Base-by-base conservation (phyloP, 2,113 vertebrate genomes). In the Pluvialis apricaria region DNA sequence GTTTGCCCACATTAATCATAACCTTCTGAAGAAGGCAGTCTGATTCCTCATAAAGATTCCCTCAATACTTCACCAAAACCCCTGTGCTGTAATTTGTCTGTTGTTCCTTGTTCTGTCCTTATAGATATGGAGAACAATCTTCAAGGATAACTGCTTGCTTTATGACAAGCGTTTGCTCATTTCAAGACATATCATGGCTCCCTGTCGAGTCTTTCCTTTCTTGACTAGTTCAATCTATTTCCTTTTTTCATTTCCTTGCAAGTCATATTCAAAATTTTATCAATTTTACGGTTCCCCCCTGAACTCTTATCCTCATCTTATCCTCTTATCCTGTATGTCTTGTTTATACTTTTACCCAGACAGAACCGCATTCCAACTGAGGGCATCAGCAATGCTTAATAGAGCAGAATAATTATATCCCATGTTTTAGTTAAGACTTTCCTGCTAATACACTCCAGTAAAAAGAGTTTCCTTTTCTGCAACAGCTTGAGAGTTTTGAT, bases 381-480 rank as follows among this genome's bases (percentile, higher is more conserved):
- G 71, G 54, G 32, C 52, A 42, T 90, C 90, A 86, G 32, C 60
- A 62, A 26, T 83, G 90, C 64, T 93, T 94, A 96, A 88, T 15
- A 90, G 68, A 96, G 92, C 88, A 95, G 88, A 92, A 86, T 86
- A 96, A 96, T 95, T 47, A 86, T 52, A 55, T 83, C 78, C 73
- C 4, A 2, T 80, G 78, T 80, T 82, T 90, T 90, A 73, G 70
- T 95, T 88, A 88, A 93, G 90, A 75, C 14, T 64, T 93, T 52
- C 13, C 38, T 96, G 79, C 42, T 92, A 79, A 91, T 76, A 61
- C 24, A 44, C 29, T 47, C 32, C 29, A 31, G 47, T 69, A 90
- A 65, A 72, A 87, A 72, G 77, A 79, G 29, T 88, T 96, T 80
- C 26, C 34, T 80, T 86, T 66, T 57, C 69, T 76, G 44, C 61